Evolutionary conservation across 2,113 vertebrate species (phyloP), one percentile per base, ranked within the genome.

Genomic region (Dasyprocta punctata): DNA sequence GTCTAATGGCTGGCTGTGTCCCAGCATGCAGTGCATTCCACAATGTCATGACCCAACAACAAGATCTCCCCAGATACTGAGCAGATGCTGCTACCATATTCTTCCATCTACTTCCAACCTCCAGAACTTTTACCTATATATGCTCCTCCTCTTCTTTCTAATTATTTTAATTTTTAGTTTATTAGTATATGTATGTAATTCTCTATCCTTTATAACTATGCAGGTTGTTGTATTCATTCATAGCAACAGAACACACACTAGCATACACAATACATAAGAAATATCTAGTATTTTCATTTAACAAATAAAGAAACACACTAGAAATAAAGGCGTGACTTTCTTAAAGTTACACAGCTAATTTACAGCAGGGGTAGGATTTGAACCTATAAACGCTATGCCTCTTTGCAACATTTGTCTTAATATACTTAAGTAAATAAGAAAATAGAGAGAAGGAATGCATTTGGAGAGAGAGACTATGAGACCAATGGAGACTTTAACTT

Each of bases 371-470:
- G 2, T 10, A 30, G 54, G 26, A 77, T 63, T 58, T 95, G 38
- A 69, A 56, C 33, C 52, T 58, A 47, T 77, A 56, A 75, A 65
- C 94, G 38, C 19, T 28, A 20, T 41, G 1, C 92, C 12, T 89
- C n/a, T 80, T 52, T 81, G 80, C 24, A 26, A 33, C 20, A 73
- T 24, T 85, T 16, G 24, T 13, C 71, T 78, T 38, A 71, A 89
- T 11, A 16, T 38, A 9, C 1, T 77, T 60, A 58, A 89, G 86
- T 93, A 91, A 85, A 26, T 69, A 5, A 17, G 14, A 56, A 4
- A 7, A 14, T 1, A 65, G 24, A 84, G 2, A 3, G 24, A 3
- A 7, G 3, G 1, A 6, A 7, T 26, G 2, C 19, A 36, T 24
- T 41, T 36, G 14, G 26, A 71, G 38, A 77, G 26, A 61, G 22